Conservation (phyloP, 2,888 invertebrate genomes). For the Drosophila rubida region DNA sequence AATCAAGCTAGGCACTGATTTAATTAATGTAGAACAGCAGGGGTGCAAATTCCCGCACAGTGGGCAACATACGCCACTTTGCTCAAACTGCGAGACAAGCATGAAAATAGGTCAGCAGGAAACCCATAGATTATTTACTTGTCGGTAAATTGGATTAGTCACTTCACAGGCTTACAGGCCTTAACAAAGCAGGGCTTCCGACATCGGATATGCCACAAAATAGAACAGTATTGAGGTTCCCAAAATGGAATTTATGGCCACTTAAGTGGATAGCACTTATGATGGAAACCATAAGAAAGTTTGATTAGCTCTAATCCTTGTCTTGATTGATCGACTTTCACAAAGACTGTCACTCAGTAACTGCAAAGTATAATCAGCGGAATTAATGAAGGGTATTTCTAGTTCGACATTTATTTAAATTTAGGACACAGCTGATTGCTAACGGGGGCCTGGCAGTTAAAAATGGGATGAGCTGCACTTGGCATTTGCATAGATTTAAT, state of each 20-base stretch:
- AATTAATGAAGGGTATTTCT: not conserved
- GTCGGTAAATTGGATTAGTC: constrained; percentile 44
- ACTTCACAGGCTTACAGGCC: constrained; percentile 7
- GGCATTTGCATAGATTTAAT: constrained; percentile 66
- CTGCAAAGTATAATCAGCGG: no score
- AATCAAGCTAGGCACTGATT: constrained; percentile 9
- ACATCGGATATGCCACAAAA: not conserved
- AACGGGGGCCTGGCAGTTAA: not conserved
- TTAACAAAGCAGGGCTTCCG: not conserved
- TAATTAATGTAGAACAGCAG: constrained; percentile 20
- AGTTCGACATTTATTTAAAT: not conserved
- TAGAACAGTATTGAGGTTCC: not conserved
- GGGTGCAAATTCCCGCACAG: constrained; percentile 15
- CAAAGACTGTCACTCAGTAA: no score
- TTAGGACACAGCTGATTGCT: not conserved
- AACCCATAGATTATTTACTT: constrained; percentile 21
- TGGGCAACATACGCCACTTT: constrained; percentile 18
- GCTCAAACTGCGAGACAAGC: not conserved
- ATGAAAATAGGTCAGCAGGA: constrained; percentile 44
- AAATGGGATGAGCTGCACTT: not conserved
- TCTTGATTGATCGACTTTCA: no score
- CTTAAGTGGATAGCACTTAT: no score
- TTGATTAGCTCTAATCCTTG: no score
- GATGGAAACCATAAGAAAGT: not conserved
- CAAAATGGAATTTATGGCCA: not conserved